Evolutionary conservation across 1,140 invertebrate species (phyloP).

Genomic region (Tetragonula clypearis): DNA sequence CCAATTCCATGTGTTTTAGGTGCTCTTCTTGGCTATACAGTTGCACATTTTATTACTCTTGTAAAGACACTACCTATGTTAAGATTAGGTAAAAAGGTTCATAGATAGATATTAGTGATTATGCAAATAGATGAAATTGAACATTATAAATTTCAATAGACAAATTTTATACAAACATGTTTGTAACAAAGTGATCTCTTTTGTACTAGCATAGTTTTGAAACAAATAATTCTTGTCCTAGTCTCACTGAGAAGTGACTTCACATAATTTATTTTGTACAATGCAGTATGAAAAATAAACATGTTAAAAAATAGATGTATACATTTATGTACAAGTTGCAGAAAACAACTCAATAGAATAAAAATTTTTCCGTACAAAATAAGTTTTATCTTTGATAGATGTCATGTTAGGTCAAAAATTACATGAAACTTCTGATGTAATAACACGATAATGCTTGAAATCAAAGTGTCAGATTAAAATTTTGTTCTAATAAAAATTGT

Average conservation of each 20-base stretch:
- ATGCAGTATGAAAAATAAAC: not conserved
- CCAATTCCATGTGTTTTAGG: constrained; percentile 89
- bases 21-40: constrained; percentile 85
- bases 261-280: not conserved
- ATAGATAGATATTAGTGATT: constrained; percentile 49
- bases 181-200: constrained; percentile 3
- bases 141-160: not conserved
- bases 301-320: not conserved
- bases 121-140: not conserved
- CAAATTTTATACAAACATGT: not conserved
- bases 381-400: not conserved
- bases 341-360: not conserved
- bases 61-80: constrained; percentile 74
- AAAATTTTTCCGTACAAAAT: not conserved
- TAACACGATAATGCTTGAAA: not conserved
- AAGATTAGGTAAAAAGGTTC: constrained; percentile 62
- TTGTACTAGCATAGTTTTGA: not conserved
- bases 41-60: constrained; percentile 83
- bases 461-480: not conserved
- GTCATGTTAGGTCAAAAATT: not conserved
- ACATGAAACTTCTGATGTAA: not conserved
- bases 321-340: not conserved
- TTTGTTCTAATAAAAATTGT: not conserved
- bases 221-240: not conserved
- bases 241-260: not conserved